These are phyloP conservation scores for Urocyon cinereoargenteus DNA, from an alignment of 2,797 vertebrate genomes.

Conservation along the genomic window DNA sequence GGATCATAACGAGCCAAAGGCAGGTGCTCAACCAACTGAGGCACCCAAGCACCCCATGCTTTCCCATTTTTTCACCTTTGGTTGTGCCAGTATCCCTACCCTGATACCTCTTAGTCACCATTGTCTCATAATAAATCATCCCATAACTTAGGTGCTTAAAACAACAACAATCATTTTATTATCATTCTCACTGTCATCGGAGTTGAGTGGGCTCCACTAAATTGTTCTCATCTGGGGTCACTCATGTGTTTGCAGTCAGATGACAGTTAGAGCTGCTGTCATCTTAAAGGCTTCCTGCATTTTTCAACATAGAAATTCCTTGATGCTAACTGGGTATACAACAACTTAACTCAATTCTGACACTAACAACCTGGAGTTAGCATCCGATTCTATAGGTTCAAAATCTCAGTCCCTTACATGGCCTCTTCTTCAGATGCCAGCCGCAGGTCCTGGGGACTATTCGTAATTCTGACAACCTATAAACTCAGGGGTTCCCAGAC, in stretches of 20 bases:
- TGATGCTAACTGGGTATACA: not conserved
- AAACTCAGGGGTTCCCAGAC: not conserved
- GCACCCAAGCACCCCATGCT: not conserved
- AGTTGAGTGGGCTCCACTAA: not conserved
- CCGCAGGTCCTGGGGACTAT: not conserved
- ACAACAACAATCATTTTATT: not conserved
- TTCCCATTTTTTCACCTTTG: not conserved
- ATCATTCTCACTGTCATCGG: accelerated
- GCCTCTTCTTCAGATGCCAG: not conserved
- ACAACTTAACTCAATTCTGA: not conserved
- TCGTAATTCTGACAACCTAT: not conserved
- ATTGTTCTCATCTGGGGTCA: not conserved
- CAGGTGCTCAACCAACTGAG: too few relatives aligned
- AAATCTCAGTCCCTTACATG: not conserved
- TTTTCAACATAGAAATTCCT: not conserved
- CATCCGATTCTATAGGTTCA: not conserved
- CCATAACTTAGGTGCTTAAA: not conserved
- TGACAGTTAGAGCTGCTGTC: not conserved
- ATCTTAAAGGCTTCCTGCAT: not conserved
- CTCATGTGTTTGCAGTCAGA: not conserved
- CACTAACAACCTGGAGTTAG: not conserved
- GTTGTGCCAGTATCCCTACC: not conserved
- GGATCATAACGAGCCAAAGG: too few relatives aligned
- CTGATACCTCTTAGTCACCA: not conserved
- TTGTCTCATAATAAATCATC: not conserved